phyloP scores from a whole-genome alignment of 64 coral and sea anemone species.

The Porites lutea region DNA sequence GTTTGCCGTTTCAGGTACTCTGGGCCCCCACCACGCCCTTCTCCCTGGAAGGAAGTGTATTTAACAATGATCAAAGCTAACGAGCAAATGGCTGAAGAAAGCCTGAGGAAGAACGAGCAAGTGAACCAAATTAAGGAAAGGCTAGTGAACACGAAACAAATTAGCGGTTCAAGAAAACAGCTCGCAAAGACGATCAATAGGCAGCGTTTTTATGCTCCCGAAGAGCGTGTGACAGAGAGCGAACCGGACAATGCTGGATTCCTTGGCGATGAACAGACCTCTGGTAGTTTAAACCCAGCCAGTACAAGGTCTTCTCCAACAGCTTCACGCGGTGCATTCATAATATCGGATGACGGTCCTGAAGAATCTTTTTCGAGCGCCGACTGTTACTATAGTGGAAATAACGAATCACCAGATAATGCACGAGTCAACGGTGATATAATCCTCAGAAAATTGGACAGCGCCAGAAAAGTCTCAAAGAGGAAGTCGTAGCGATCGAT shows the following conservation, averaged over 20 bases:
- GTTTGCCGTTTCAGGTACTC: background rate
- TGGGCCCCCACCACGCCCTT: constrained; percentile 6
- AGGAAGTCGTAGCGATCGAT: background rate
- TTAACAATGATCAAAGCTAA: constrained; percentile 3
- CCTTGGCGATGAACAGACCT: background rate
- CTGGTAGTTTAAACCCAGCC: background rate
- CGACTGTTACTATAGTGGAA: background rate
- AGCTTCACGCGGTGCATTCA: too few relatives aligned
- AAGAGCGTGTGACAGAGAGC: background rate
- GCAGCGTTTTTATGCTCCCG: background rate
- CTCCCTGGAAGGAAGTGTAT: constrained; percentile 23
- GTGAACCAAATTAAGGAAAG: background rate
- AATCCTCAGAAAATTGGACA: background rate
- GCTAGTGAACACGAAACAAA: background rate
- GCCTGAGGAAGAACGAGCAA: background rate
- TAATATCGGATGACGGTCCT: background rate
- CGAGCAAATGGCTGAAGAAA: background rate
- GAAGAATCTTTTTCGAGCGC: background rate
- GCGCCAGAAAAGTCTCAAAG: background rate
- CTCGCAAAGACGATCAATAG: background rate
- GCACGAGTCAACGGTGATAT: background rate
- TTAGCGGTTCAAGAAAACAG: background rate
- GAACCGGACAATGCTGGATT: background rate
- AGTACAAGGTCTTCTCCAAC: background rate
- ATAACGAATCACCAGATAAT: background rate